Base-by-base conservation (phyloP, 2,888 invertebrate genomes). In the Oegoconia quadripuncta region DNA sequence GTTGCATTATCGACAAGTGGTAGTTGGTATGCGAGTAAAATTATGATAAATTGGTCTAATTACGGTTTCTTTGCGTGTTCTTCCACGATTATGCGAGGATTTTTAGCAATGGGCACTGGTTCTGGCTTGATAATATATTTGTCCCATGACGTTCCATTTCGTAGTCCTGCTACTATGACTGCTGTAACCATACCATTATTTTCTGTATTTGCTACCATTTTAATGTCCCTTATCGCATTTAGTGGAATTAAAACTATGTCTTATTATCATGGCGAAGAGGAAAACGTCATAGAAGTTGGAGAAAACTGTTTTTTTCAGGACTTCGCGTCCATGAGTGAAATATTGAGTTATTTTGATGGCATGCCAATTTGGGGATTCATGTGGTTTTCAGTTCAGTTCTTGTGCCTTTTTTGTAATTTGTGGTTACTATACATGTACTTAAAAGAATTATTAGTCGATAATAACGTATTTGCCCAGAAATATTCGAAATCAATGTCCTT, bases 161-260 rank as follows among this genome's bases (percentile, higher is more conserved):
- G 86, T 8, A 83, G 84, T 50, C 80, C 81, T 17, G 77, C 82
- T 1, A 77, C 74, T 12, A 84, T 81, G 75, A 77, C 77, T 18
- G 59, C 81, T 13, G 66, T 83, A 38, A 63, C 68, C n/a, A 50
- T 61, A 3, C 48, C 75, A 16, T 52, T 78, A 36, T 66, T 71
- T 50, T 62, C 78, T 7, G 36, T 68, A 27, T 67, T 73, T 41
- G 37, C 70, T 16, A 58, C 68, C 20, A 25, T 72, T 8, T 52
- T 74, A 42, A 56, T 73, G 7, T 54, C 69, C 14, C 56, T 82
- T 11, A 69, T 82, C 39, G 49, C 67, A 3, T 82, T 68, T 44
- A 74, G 70, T 38, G 82, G 78, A 9, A 66, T 83, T 11, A 79
- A 77, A 61, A 71, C 72, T 3, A 78, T 86, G 74, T 74, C 80